Percentiles rank a stretch among this genome's conserved stretches.
Conservation (phyloP, 1,140 invertebrate genomes). For the Drosophila gunungcola region DNA sequence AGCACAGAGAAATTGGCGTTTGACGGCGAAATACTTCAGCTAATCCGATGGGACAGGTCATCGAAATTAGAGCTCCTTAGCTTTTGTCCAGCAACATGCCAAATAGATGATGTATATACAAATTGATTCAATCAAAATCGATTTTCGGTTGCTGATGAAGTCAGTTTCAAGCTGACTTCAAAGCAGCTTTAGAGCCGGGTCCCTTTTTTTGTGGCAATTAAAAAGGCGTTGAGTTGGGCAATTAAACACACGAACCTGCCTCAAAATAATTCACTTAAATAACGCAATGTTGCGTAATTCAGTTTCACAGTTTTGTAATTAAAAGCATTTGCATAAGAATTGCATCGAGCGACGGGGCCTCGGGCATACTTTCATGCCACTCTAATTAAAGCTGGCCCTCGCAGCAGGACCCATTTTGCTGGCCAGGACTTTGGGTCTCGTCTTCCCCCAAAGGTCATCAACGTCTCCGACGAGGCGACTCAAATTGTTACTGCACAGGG, state of each 20-base stretch:
- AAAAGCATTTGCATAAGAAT: slow-evolving; percentile 82
- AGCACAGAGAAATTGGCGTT: slow-evolving; percentile 3
- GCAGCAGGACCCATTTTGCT: slow-evolving; percentile 4
- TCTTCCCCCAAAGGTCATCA: slow-evolving; percentile 68
- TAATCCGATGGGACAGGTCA: slow-evolving; percentile 18
- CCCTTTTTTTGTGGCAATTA: slow-evolving; percentile 58
- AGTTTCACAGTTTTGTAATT: slow-evolving; percentile 83
- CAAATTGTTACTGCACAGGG: background rate
- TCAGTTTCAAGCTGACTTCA: slow-evolving; percentile 7
- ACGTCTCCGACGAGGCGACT: slow-evolving; percentile 33
- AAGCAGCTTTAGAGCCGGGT: slow-evolving; percentile 31
- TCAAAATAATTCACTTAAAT: slow-evolving; percentile 69
- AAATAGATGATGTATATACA: background rate
- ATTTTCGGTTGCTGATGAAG: slow-evolving; percentile 29
- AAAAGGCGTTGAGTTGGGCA: slow-evolving; percentile 77
- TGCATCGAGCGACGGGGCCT: slow-evolving; percentile 47
- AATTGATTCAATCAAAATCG: slow-evolving; percentile 50
- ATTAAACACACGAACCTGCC: slow-evolving; percentile 76
- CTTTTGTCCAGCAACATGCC: background rate
- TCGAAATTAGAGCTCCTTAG: background rate
- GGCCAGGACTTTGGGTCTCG: background rate
- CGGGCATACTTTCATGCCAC: slow-evolving; percentile 73
- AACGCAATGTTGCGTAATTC: slow-evolving; percentile 82
- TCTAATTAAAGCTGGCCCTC: slow-evolving; percentile 61
- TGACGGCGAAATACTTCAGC: slow-evolving; percentile 3